phyloP scores from a whole-genome alignment of 2,888 invertebrate species.

The Caenorhabditis sp. region DNA sequence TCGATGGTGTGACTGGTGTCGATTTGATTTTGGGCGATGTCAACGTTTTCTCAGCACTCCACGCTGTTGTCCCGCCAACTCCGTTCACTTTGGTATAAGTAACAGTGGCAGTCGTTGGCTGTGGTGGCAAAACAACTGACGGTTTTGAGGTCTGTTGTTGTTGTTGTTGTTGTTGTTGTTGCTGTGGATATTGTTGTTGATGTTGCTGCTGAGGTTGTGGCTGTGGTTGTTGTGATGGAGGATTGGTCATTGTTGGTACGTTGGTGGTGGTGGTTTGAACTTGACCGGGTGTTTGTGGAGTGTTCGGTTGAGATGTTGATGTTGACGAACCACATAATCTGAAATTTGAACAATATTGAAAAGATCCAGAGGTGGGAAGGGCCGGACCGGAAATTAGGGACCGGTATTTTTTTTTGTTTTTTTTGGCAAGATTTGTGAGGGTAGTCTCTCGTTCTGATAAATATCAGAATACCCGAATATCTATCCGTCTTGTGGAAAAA shows the following conservation, averaged over 20 bases:
- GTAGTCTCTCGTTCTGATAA: no score
- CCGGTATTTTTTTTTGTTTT: no score
- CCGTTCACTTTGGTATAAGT: constrained; percentile 22
- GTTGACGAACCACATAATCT: background rate
- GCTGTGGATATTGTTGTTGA: background rate
- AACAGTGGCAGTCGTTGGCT: constrained; percentile 18
- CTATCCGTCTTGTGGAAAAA: no score
- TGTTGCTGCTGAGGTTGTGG: no score
- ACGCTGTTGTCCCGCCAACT: background rate
- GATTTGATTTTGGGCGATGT: background rate
- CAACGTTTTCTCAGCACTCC: background rate
- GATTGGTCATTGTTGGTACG: background rate
- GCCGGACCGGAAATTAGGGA: no score
- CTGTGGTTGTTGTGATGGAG: background rate
- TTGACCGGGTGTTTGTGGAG: background rate
- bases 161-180: background rate
- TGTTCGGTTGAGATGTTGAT: constrained; percentile 8
- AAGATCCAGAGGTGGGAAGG: no score
- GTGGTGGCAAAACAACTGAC: background rate
- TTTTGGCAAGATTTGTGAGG: no score
- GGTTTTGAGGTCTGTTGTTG: background rate
- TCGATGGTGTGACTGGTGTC: background rate
- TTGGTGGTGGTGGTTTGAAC: background rate
- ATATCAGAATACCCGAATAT: no score
- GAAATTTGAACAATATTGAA: no score